Evolutionary conservation across 2,888 invertebrate genomes (phyloP).

Genomic region (Drosophila helvetica): DNA sequence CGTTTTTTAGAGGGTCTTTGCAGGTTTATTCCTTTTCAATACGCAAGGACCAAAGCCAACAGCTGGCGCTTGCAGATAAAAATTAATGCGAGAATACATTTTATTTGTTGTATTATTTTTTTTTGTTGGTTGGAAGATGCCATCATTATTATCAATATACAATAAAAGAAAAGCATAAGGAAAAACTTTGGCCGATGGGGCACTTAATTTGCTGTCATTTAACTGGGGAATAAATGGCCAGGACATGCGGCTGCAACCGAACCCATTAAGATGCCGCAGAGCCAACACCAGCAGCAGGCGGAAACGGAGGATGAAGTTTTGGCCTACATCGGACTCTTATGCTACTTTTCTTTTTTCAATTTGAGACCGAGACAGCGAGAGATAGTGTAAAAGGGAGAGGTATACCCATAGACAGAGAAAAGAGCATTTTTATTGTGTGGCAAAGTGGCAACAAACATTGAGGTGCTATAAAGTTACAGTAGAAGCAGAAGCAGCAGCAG

Average conservation of each 20-base stretch:
- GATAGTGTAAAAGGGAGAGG: slow-evolving; percentile 14
- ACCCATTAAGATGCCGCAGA: slow-evolving; percentile 35
- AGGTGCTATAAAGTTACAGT: slow-evolving; percentile 73
- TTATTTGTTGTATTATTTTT: slow-evolving; percentile 21
- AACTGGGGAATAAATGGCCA: slow-evolving; percentile 67
- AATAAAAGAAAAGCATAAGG: slow-evolving; percentile 42
- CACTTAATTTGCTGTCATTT: slow-evolving; percentile 74
- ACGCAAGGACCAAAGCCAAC: slow-evolving; percentile 27
- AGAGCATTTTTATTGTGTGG: slow-evolving; percentile 64
- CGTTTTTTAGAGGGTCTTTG: background rate
- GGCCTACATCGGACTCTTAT: slow-evolving; percentile 25
- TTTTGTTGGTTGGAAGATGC: slow-evolving; percentile 20
- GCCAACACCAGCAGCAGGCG: slow-evolving; percentile 2
- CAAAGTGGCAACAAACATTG: slow-evolving; percentile 57
- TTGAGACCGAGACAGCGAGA: slow-evolving; percentile 26
- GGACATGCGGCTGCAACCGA: slow-evolving; percentile 54
- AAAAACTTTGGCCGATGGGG: slow-evolving; percentile 50
- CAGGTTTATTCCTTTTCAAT: slow-evolving; percentile 27
- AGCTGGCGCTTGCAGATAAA: slow-evolving; percentile 69
- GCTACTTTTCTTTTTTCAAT: slow-evolving; percentile 26
- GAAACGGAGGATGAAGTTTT: slow-evolving; percentile 32
- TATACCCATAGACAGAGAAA: slow-evolving; percentile 10
- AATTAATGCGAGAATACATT: slow-evolving; percentile 62
- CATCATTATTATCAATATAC: slow-evolving; percentile 72
- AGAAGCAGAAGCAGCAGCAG: slow-evolving; percentile 34